phyloP scores from a whole-genome alignment of 2,888 invertebrate genomes.

The Timandra comae region DNA sequence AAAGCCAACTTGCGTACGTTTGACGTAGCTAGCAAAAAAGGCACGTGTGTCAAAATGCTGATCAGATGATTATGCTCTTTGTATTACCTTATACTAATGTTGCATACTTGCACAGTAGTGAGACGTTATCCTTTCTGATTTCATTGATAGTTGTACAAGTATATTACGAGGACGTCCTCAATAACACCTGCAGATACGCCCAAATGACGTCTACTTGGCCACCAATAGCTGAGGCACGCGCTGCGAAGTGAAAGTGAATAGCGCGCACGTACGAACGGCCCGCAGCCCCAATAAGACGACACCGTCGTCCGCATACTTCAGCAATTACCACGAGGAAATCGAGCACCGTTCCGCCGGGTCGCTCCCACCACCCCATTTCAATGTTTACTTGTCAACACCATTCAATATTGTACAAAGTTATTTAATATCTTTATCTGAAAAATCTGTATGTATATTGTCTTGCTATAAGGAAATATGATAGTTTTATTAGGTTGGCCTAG shows the following conservation, averaged over 20 bases:
- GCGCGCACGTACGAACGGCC: slow-evolving; percentile 63
- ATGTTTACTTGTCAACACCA: too few relatives aligned
- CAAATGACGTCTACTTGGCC: slow-evolving; percentile 39
- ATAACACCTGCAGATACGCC: slow-evolving; percentile 36
- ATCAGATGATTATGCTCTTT: too few relatives aligned
- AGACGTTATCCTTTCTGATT: too few relatives aligned
- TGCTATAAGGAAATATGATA: slow-evolving; percentile 4
- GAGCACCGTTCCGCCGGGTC: slow-evolving; percentile 49
- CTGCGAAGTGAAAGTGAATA: slow-evolving; percentile 72
- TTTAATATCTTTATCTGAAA: too few relatives aligned
- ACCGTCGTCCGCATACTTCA: slow-evolving; percentile 71
- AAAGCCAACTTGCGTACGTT: too few relatives aligned
- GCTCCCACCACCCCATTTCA: slow-evolving; percentile 35
- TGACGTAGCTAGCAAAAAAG: too few relatives aligned
- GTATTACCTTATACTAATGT: too few relatives aligned
- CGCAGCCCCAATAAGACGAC: slow-evolving; percentile 73
- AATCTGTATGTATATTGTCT: slow-evolving; percentile 6
- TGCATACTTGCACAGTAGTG: too few relatives aligned
- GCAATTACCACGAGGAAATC: slow-evolving; percentile 74
- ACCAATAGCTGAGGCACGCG: slow-evolving; percentile 56
- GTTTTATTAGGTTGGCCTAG: slow-evolving; percentile 21
- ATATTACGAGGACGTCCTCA: slow-evolving; percentile 30
- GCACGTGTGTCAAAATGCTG: too few relatives aligned
- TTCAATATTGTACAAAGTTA: too few relatives aligned
- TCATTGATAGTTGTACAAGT: too few relatives aligned